Base-by-base conservation (phyloP, 1,140 invertebrate genomes). In the Leptinotarsa undecemlineata region DNA sequence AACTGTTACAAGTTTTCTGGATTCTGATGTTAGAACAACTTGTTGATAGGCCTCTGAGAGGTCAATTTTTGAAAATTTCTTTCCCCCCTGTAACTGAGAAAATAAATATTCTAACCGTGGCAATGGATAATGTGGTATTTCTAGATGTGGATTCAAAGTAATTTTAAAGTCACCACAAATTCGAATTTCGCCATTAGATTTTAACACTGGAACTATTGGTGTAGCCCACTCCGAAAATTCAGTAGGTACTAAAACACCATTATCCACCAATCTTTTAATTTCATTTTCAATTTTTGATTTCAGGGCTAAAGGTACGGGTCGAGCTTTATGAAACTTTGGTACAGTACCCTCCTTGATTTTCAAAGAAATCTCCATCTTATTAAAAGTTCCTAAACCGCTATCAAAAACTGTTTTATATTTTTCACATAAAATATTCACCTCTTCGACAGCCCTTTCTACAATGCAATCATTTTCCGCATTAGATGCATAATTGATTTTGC, bases 11-110 rank as follows among this genome's bases (percentile, higher is more conserved):
- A 70, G 47, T n/a, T 81, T 73, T 61, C 73, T 81, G 57, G 83
- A 48, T 48, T 23, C 48, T 51, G 47, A 15, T 20, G 17, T 20
- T 23, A 48, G 13, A 6, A 47, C 19, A 42, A 47, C 47, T 78
- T 89, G 87, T 78, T 82, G 85, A 78, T 74, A 80, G 5, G 75
- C 73, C 19, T 80, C 72, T 13, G 66, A 69, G 19, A 80, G 71
- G 76, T 80, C 75, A 23, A 80, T 72, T 75, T 74, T 66, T 17
- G 77, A 74, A 70, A 70, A 51, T 51, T 70, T 70, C 23, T 60
- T 61, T 20, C 63, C 47, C 42, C 63, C 61, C 21, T 73, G 72
- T n/a, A 67, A 42, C 42, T 73, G 64, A 26, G 19, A 17, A 20
- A 73, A 73, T 47, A 74, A 47, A 26, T 68, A 62, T 47, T 74